Conservation (phyloP, 2,888 invertebrate genomes). For the Camptogramma bilineatum region DNA sequence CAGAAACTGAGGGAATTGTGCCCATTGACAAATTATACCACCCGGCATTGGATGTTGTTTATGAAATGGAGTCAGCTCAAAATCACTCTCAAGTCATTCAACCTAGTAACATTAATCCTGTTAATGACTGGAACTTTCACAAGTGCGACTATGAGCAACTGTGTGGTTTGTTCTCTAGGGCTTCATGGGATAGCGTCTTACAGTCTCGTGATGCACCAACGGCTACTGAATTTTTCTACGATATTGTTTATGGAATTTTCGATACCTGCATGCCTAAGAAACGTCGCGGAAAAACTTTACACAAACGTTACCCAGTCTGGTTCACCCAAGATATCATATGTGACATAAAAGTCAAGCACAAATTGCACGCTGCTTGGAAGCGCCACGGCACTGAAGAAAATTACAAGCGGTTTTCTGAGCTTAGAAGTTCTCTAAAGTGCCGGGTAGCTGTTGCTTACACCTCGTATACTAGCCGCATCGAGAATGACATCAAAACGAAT, state of each 20-base stretch:
- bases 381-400: neutral
- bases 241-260: neutral
- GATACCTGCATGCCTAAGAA: conserved; percentile 14
- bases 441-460: neutral
- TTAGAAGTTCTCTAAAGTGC: neutral
- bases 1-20: conserved; percentile 7
- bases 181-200: conserved; percentile 11
- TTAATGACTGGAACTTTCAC: conserved; percentile 11
- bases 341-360: neutral
- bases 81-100: neutral
- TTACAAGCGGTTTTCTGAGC: neutral
- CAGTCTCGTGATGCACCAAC: neutral
- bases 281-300: neutral
- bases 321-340: neutral
- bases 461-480: neutral
- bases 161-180: neutral
- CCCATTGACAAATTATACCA: conserved; percentile 8
- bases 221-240: conserved; percentile 11
- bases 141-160: conserved; percentile 11
- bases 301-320: conserved; percentile 8
- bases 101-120: conserved; percentile 5
- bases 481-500: neutral
- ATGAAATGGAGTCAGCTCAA: neutral
- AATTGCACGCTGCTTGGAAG: neutral
- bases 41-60: conserved; percentile 11